Evolutionary conservation across 2,888 invertebrate species (phyloP).

Genomic region (Chaitophorus viminalis): DNA sequence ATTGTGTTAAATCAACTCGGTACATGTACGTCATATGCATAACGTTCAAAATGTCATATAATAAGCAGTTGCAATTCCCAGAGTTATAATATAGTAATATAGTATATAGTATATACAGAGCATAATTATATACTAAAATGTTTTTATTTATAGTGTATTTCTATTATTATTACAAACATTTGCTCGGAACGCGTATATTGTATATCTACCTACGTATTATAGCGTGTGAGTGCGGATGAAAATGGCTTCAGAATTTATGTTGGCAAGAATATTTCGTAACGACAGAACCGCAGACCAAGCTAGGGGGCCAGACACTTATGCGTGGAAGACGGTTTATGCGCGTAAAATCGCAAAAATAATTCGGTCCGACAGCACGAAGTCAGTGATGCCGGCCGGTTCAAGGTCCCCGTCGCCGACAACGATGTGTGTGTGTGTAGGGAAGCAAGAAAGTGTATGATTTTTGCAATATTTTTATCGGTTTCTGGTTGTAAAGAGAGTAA

Average conservation of each 20-base stretch:
- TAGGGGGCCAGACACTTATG: conserved; percentile 5
- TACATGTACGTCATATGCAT: too few relatives aligned
- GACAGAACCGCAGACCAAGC: not conserved
- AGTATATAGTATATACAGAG: too few relatives aligned
- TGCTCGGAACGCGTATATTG: not conserved
- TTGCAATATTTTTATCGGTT: conserved; percentile 36
- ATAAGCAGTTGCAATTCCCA: not conserved
- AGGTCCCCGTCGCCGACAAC: conserved; percentile 31
- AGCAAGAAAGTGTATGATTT: conserved; percentile 15
- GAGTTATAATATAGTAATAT: not conserved
- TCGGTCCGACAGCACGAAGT: conserved; percentile 51
- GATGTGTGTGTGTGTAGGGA: not conserved
- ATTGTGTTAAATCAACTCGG: not conserved
- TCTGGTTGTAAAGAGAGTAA: conserved; percentile 25
- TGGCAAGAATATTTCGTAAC: conserved; percentile 26
- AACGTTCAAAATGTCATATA: too few relatives aligned
- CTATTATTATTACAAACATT: not conserved
- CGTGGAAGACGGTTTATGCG: not conserved
- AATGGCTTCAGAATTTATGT: not conserved
- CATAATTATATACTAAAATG: too few relatives aligned
- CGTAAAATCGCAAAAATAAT: conserved; percentile 58
- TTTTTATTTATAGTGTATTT: not conserved
- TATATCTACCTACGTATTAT: not conserved
- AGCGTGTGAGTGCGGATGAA: not conserved
- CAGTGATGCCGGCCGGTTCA: conserved; percentile 52